Base-by-base conservation (phyloP, 1,140 invertebrate genomes). In the Battus philenor region DNA sequence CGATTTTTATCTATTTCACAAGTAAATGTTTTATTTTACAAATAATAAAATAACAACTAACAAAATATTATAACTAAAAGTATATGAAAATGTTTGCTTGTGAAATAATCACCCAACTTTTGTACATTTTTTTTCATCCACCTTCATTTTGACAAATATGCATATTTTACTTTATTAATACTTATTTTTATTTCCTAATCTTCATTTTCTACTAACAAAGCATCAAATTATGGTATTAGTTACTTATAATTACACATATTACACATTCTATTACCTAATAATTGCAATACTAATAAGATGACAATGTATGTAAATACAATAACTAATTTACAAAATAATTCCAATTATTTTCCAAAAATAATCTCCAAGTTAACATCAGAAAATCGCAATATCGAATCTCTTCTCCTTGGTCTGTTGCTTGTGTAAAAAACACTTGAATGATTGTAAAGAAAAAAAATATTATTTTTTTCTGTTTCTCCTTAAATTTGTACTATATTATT, bases 341-440 rank as follows among this genome's bases (percentile, higher is more conserved):
- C 36, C 18, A 7, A 20, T 45, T 30, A 30, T 6, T 12, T 17
- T 18, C n/a, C 49, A 24, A 53, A 51, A 50, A 18, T 24, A 44
- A 36, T 29, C 27, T 53, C 41, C 47, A 31, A 47, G 10, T 50
- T 47, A 47, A 39, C 46, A 64, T 29, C 5, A 41, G 24, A 41
- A 80, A 83, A 80, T 78, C 76, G 79, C 76, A 80, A 75, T 59
- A 38, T 66, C n/a, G 70, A 71, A 77, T 67, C 32, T 58, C 48
- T 47, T 48, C 57, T 68, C 73, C 76, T 81, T 84, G 77, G 80
- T 84, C 77, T 75, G 67, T 76, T 74, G 66, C 74, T 81, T 80
- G 68, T 16, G 4, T n/a, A 41, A 41, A 16, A 26, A 26, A 36
- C 16, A 32, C 4, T 13, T 17, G n/a, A n/a, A n/a, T n/a, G n/a